These are phyloP conservation scores for Drosophila ercepeae DNA, from an alignment of 1,140 invertebrate species.

Conservation along the genomic window DNA sequence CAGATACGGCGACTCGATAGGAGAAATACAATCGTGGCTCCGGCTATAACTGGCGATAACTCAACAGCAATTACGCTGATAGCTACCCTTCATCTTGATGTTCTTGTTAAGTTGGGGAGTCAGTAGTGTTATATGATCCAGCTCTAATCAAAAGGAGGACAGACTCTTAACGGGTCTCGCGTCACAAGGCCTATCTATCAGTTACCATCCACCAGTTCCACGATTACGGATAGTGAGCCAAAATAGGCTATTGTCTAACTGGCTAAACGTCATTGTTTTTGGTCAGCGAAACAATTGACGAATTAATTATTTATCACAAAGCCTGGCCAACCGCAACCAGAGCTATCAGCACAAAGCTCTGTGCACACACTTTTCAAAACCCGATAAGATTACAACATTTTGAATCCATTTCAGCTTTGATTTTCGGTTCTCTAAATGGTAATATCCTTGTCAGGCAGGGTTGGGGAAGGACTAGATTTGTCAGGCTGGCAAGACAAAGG, in stretches of 20 bases:
- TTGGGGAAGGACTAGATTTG: constrained; percentile 24
- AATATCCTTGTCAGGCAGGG: constrained; percentile 13
- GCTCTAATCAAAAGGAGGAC: constrained; percentile 5
- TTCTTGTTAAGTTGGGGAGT: neutral
- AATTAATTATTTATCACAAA: constrained; percentile 70
- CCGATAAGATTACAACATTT: constrained; percentile 5
- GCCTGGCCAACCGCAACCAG: constrained; percentile 45
- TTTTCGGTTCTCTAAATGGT: constrained; percentile 14
- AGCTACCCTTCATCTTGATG: constrained; percentile 35
- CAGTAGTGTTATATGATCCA: constrained; percentile 29
- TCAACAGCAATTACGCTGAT: constrained; percentile 42
- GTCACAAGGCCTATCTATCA: constrained; percentile 27
- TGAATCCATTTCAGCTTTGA: neutral
- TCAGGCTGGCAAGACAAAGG: constrained; percentile 33
- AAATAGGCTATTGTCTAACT: constrained; percentile 15
- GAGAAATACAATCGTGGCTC: constrained; percentile 41
- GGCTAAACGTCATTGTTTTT: constrained; percentile 13
- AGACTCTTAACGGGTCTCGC: constrained; percentile 5
- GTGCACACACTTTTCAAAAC: neutral
- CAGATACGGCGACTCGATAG: constrained; percentile 42
- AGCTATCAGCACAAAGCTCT: constrained; percentile 1
- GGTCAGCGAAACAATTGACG: constrained; percentile 13
- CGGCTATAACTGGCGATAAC: constrained; percentile 28
- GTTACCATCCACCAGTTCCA: constrained; percentile 13
- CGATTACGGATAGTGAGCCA: constrained; percentile 34